These are phyloP conservation scores for Vollenhovia emeryi DNA, from an alignment of 1,140 invertebrate genomes.

Conservation along the genomic window DNA sequence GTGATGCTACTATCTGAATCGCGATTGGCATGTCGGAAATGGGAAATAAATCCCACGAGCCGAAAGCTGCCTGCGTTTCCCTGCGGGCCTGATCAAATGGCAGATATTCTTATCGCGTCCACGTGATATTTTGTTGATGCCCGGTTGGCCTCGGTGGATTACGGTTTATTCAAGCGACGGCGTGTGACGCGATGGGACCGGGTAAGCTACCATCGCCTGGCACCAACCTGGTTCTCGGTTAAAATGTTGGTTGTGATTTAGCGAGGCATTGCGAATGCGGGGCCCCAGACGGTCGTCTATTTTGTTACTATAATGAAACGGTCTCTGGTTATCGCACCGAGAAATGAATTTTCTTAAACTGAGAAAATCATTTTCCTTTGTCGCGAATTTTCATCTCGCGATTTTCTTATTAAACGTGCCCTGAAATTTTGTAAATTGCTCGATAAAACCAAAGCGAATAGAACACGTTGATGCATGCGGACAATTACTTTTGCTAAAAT, in stretches of 20 bases:
- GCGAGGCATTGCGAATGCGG: not conserved
- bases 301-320: constrained; percentile 36
- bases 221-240: not conserved
- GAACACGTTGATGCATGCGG: not conserved
- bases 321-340: not conserved
- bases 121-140: constrained; percentile 13
- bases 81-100: not conserved
- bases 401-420: not conserved
- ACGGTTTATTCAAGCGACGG: not conserved
- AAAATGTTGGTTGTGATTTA: not conserved
- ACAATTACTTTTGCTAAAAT: not conserved
- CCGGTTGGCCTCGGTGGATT: not conserved
- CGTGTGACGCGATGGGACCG: not conserved
- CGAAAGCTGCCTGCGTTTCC: not conserved
- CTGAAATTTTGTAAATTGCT: constrained; percentile 21
- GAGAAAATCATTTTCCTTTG: not conserved
- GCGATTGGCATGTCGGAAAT: constrained; percentile 13
- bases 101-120: constrained; percentile 21
- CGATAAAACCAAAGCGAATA: not conserved
- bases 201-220: not conserved
- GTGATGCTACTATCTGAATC: not conserved
- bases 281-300: not conserved
- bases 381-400: not conserved
- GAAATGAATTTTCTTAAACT: constrained; percentile 9
- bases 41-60: constrained; percentile 29